Percentiles rank a stretch among this genome's conserved stretches.
Evolutionary conservation across 2,888 invertebrate genomes (phyloP).

Genomic region (Cephus nigrinus): DNA sequence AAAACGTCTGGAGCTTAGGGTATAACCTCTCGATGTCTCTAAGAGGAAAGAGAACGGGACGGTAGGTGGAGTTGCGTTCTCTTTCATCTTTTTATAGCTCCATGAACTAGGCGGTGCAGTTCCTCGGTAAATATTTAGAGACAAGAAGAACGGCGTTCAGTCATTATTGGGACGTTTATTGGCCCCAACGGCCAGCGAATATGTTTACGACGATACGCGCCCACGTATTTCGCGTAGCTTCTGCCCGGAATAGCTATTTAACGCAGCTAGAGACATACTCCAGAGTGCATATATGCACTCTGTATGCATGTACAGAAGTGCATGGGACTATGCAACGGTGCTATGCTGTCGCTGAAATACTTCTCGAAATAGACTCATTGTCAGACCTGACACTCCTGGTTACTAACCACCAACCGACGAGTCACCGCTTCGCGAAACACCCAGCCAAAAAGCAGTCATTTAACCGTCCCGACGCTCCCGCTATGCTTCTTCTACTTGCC

Average conservation of each 20-base stretch:
- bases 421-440: neutral
- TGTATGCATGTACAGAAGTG: neutral
- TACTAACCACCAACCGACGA: neutral
- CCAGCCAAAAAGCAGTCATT: neutral
- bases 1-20: constrained; percentile 26
- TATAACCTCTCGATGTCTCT: constrained; percentile 13
- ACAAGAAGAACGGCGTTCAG: constrained; percentile 45
- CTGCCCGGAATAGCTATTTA: constrained; percentile 45
- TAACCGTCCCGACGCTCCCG: neutral
- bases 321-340: neutral
- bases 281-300: constrained; percentile 18
- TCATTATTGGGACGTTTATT: constrained; percentile 57
- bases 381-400: neutral
- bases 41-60: neutral
- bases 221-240: constrained; percentile 28
- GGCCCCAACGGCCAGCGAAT: constrained; percentile 38
- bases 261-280: constrained; percentile 22
- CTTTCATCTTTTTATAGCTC: constrained; percentile 46
- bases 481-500: neutral
- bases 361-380: constrained; percentile 9
- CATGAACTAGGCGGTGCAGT: constrained; percentile 27
- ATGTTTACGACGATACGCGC: constrained; percentile 38
- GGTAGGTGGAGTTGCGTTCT: constrained; percentile 8
- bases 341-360: constrained; percentile 1
- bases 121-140: constrained; percentile 48